Evolutionary conservation across 2,113 vertebrate genomes (phyloP).

Genomic region (Tapirus terrestris): DNA sequence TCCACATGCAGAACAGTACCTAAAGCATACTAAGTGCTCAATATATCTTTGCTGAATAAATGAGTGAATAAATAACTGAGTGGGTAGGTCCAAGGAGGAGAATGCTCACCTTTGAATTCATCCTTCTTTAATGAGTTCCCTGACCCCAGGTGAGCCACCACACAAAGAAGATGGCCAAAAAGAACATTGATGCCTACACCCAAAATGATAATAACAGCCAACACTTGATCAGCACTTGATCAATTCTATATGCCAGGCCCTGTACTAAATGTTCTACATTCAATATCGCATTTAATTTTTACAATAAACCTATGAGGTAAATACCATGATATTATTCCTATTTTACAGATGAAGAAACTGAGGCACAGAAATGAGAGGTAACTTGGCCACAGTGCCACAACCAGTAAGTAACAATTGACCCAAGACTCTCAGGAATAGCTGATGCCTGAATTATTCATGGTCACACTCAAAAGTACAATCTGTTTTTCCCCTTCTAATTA

Average conservation of each 20-base stretch:
- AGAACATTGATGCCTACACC: not conserved
- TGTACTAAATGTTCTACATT: not conserved
- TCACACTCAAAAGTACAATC: not conserved
- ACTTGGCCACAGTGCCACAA: not conserved
- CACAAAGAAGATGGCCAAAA: not conserved
- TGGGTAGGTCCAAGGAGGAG: not conserved
- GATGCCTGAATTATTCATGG: not conserved
- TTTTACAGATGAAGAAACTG: not conserved
- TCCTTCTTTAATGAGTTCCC: not conserved
- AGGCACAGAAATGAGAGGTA: not conserved
- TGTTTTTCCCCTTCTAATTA: not conserved
- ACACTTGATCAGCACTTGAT: not conserved
- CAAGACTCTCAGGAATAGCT: not conserved
- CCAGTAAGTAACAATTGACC: not conserved
- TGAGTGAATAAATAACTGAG: not conserved
- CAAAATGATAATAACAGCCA: not conserved
- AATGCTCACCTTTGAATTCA: not conserved
- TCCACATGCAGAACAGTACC: not conserved
- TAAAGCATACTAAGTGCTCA: not conserved
- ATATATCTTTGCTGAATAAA: constrained; percentile 1
- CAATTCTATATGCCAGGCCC: not conserved
- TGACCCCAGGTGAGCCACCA: not conserved
- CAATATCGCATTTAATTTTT: not conserved
- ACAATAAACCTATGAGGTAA: not conserved
- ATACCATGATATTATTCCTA: not conserved